Evolutionary conservation across 2,113 vertebrate genomes (phyloP).

Genomic region (Anas platyrhynchos): DNA sequence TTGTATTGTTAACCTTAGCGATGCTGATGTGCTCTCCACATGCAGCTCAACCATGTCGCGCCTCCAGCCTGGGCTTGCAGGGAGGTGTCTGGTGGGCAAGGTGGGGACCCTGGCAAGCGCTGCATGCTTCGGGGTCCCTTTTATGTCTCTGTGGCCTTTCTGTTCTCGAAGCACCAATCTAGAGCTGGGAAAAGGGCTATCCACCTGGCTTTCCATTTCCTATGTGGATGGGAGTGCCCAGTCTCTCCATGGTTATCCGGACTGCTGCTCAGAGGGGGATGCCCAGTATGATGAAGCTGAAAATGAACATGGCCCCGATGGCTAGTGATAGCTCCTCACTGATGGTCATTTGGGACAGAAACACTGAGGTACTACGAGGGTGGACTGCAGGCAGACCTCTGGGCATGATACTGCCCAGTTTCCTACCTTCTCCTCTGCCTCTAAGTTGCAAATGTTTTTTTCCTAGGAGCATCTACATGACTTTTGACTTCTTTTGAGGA

Average conservation of each 20-base stretch:
- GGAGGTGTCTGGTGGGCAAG: background rate
- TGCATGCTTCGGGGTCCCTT: background rate
- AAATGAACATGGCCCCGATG: background rate
- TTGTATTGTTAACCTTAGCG: background rate
- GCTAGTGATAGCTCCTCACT: background rate
- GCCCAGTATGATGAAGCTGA: background rate
- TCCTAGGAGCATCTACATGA: background rate
- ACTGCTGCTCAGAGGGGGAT: background rate
- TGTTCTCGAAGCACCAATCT: background rate
- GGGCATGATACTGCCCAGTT: background rate
- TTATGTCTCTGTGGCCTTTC: background rate
- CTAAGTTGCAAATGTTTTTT: background rate
- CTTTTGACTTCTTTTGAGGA: background rate
- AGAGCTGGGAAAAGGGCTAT: background rate
- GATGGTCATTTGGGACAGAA: background rate
- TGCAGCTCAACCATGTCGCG: rapidly evolving
- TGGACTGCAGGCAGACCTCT: background rate
- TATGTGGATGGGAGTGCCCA: background rate
- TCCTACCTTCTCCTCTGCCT: background rate
- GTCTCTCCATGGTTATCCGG: background rate
- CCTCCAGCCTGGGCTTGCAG: background rate
- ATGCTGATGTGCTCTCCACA: background rate
- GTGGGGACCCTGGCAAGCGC: background rate
- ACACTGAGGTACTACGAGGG: background rate
- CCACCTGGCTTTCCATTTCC: background rate